Conservation (phyloP, 1,140 invertebrate species). For the Brachionus sp. region DNA sequence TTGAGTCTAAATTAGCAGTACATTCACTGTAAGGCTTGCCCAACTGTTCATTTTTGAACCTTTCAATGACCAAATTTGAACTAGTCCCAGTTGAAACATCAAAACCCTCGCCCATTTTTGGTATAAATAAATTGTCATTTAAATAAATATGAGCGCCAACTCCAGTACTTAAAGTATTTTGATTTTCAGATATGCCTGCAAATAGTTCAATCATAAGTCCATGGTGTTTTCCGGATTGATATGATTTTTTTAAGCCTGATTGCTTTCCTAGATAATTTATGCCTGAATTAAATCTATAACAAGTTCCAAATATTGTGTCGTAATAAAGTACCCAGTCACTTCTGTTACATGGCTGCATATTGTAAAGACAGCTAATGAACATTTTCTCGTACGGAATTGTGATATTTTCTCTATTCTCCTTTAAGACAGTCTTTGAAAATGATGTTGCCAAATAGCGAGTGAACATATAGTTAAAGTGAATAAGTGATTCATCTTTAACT, state of each 20-base stretch:
- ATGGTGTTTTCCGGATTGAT: not conserved
- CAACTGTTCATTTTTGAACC: not conserved
- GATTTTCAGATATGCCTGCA: no score
- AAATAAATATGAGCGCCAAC: not conserved
- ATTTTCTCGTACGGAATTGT: not conserved
- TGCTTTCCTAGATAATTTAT: not conserved
- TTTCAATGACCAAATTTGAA: not conserved
- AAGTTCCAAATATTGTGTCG: not conserved
- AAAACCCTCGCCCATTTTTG: not conserved
- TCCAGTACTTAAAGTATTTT: not conserved
- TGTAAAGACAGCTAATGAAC: conserved; percentile 23
- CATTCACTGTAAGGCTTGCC: not conserved
- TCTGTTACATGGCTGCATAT: not conserved
- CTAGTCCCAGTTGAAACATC: not conserved
- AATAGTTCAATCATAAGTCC: not conserved
- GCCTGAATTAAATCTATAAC: conserved; percentile 9
- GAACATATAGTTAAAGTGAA: not conserved
- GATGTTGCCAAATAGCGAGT: not conserved
- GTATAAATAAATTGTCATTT: not conserved
- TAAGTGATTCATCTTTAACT: not conserved
- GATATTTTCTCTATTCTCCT: not conserved
- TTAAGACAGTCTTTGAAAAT: not conserved
- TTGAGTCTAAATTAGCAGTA: not conserved
- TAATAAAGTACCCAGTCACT: not conserved
- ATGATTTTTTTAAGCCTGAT: not conserved